A percentile compares a stretch with the other conserved stretches of the same genome.
These are phyloP conservation scores for Druceiella hillmani DNA, from an alignment of 2,888 invertebrate species.

Conservation along the genomic window DNA sequence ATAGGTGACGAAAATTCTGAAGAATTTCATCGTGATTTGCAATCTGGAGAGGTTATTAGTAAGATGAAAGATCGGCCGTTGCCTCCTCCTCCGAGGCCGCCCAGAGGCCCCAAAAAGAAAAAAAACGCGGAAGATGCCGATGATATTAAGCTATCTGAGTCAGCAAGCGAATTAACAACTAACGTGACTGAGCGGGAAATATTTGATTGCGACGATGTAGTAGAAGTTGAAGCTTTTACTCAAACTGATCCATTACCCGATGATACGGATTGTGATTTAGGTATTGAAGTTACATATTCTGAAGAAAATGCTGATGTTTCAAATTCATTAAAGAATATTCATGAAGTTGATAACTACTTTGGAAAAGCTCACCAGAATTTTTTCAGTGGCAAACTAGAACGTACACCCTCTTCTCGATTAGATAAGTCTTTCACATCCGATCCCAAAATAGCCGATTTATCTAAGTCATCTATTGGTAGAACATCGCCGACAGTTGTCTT, in stretches of 20 bases:
- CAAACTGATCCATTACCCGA: conserved; percentile 83
- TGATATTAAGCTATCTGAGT: conserved; percentile 23
- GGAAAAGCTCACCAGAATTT: no score
- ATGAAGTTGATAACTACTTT: conserved; percentile 55
- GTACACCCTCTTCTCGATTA: conserved; percentile 51
- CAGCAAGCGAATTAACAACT: not conserved
- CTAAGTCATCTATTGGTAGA: conserved; percentile 50
- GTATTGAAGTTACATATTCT: conserved; percentile 37
- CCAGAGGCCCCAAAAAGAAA: conserved; percentile 54
- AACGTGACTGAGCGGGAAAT: not conserved
- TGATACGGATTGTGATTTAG: conserved; percentile 63
- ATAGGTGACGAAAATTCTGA: conserved; percentile 55
- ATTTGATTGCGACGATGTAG: conserved; percentile 32
- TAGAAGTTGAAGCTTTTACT: conserved; percentile 72
- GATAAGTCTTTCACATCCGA: conserved; percentile 54
- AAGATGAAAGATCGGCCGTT: conserved; percentile 83
- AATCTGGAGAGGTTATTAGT: conserved; percentile 69
- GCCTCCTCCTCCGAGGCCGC: conserved; percentile 82
- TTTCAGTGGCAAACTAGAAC: no score
- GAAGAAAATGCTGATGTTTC: conserved; percentile 41
- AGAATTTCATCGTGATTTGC: conserved; percentile 56
- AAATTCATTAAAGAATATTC: conserved; percentile 41
- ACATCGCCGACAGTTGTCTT: conserved; percentile 58
- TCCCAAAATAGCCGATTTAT: conserved; percentile 49
- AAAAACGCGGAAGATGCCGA: conserved; percentile 31